Evolutionary conservation across 2,797 vertebrate species (phyloP).

Genomic region (Falco cherrug): DNA sequence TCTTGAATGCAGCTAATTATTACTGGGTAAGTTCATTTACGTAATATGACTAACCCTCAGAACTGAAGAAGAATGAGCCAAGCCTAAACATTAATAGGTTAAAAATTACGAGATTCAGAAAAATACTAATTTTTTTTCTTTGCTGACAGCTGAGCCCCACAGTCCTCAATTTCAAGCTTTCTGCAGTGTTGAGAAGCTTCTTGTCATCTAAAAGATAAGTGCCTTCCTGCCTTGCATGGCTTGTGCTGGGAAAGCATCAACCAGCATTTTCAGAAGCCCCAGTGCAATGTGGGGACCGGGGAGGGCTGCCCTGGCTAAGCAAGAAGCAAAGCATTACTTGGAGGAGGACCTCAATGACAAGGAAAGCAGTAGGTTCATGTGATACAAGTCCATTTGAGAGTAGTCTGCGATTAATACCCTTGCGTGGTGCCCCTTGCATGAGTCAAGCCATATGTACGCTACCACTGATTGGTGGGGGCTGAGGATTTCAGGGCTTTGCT

Average conservation of each 20-base stretch:
- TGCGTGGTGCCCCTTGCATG: neutral
- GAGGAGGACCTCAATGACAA: neutral
- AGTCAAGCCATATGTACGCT: neutral
- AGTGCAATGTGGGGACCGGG: neutral
- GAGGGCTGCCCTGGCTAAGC: neutral
- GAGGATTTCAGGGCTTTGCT: neutral
- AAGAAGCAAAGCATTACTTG: neutral
- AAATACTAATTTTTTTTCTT: neutral
- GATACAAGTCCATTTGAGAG: neutral
- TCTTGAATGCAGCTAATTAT: neutral
- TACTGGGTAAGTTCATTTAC: neutral
- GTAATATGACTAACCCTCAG: neutral
- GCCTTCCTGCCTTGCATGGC: neutral
- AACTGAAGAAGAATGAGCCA: neutral
- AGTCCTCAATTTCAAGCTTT: neutral
- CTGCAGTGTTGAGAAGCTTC: neutral
- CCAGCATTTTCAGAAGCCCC: neutral
- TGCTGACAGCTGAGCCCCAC: neutral
- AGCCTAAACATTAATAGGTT: neutral
- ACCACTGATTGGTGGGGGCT: fast-evolving
- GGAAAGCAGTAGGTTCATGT: neutral
- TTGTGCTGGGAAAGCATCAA: neutral
- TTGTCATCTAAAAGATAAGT: neutral
- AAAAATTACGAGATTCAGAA: neutral
- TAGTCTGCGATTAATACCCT: neutral